These are phyloP conservation scores for Drosophila oshimai DNA, from an alignment of 1,140 invertebrate genomes.

Conservation along the genomic window DNA sequence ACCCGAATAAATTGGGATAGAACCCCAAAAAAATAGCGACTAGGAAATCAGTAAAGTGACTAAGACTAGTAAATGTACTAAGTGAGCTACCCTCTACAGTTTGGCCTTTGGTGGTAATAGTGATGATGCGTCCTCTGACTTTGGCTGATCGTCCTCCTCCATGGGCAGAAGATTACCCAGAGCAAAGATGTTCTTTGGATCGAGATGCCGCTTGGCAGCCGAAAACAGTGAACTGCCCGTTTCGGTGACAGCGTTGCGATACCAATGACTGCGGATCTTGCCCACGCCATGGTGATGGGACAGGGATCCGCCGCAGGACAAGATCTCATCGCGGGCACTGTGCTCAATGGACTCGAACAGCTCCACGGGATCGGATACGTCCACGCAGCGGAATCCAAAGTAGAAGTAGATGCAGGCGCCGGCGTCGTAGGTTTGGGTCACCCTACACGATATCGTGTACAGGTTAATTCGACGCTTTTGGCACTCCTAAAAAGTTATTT, in stretches of 20 bases:
- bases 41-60: constrained; percentile 33
- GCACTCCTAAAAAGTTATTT: constrained; percentile 86
- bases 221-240: constrained; percentile 89
- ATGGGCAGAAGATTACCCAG: constrained; percentile 88
- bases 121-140: not conserved
- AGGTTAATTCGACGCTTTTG: constrained; percentile 85
- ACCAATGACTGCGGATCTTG: constrained; percentile 95
- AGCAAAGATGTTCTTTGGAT: constrained; percentile 97
- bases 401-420: constrained; percentile 99
- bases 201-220: constrained; percentile 93
- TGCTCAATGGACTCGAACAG: constrained; percentile 93
- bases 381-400: constrained; percentile 94
- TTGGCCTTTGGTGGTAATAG: constrained; percentile 59
- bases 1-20: constrained; percentile 15
- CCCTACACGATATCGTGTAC: constrained; percentile 90
- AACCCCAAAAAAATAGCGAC: constrained; percentile 33
- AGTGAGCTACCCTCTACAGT: constrained; percentile 48
- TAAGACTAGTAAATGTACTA: constrained; percentile 62
- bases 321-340: constrained; percentile 94
- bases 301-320: constrained; percentile 94
- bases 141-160: constrained; percentile 6
- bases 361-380: constrained; percentile 88
- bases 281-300: constrained; percentile 99
- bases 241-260: constrained; percentile 89
- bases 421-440: constrained; percentile 97